These are phyloP conservation scores for Dinothrombium tinctorium DNA, from an alignment of 1,140 invertebrate genomes.

Conservation along the genomic window DNA sequence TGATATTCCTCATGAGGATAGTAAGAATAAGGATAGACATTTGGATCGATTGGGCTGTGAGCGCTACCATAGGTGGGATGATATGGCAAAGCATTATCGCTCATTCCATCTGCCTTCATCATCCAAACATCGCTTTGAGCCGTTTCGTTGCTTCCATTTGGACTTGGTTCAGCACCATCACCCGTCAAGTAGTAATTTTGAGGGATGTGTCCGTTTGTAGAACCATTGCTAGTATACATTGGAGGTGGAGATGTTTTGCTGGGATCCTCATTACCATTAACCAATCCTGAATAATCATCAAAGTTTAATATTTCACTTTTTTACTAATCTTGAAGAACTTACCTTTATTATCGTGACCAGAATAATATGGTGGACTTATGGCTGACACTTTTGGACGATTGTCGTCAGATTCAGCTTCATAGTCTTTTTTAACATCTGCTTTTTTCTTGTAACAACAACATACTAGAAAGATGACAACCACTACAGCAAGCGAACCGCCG, in stretches of 20 bases:
- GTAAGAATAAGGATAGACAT: slow-evolving; percentile 14
- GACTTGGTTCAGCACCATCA: slow-evolving; percentile 9
- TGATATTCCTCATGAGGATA: slow-evolving; percentile 16
- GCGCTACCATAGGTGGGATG: slow-evolving; percentile 3
- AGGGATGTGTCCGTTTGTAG: slow-evolving; percentile 2
- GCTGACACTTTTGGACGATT: not conserved
- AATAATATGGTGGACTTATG: slow-evolving; percentile 3
- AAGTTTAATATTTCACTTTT: not conserved
- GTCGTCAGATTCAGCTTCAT: slow-evolving; percentile 4
- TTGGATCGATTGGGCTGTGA: slow-evolving; percentile 13
- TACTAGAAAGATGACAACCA: slow-evolving; percentile 34
- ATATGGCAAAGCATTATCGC: slow-evolving; percentile 10
- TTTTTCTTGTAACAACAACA: slow-evolving; percentile 56
- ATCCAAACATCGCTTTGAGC: slow-evolving; percentile 12
- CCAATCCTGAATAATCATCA: slow-evolving; percentile 3
- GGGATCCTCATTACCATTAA: slow-evolving; percentile 5
- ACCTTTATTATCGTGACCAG: slow-evolving; percentile 11
- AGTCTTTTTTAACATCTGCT: slow-evolving; percentile 41
- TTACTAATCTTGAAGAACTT: slow-evolving; percentile 1
- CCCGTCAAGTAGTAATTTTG: slow-evolving; percentile 11
- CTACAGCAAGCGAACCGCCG: slow-evolving; percentile 19
- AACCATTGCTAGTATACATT: slow-evolving; percentile 6
- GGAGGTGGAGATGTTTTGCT: slow-evolving; percentile 7
- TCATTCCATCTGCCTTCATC: slow-evolving; percentile 12
- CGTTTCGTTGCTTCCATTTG: slow-evolving; percentile 31